Evolutionary conservation across 2,888 invertebrate species (phyloP).

Genomic region (Hedychridium roseum): DNA sequence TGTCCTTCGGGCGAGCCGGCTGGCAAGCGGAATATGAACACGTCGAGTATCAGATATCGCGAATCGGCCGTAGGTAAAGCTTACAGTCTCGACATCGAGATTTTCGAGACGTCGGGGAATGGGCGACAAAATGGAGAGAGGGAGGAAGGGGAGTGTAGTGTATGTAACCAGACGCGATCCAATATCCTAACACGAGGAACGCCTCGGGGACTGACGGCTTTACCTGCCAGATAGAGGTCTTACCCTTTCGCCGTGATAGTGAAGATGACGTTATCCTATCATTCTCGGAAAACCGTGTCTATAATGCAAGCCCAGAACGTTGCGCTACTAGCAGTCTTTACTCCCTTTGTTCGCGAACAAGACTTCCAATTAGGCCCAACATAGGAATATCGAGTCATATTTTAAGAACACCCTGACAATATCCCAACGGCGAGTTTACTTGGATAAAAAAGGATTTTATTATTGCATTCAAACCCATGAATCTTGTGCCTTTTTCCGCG

Average conservation of each 20-base stretch:
- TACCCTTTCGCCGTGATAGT: slow-evolving; percentile 31
- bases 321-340: no score
- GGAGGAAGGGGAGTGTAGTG: slow-evolving; percentile 21
- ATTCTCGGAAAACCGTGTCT: no score
- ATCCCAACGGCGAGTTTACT: no score
- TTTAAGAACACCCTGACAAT: no score
- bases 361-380: no score
- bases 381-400: no score
- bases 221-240: slow-evolving; percentile 30
- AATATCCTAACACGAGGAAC: slow-evolving; percentile 36
- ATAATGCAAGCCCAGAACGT: no score
- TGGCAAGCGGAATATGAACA: slow-evolving; percentile 23
- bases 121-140: slow-evolving; percentile 5
- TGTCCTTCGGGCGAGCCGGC: slow-evolving; percentile 17
- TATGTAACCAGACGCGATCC: slow-evolving; percentile 45
- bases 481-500: no score
- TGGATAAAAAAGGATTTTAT: no score
- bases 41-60: slow-evolving; percentile 27
- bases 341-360: no score
- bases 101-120: not conserved
- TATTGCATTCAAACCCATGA: no score
- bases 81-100: slow-evolving; percentile 20
- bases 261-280: slow-evolving; percentile 18
- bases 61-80: slow-evolving; percentile 23
- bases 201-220: slow-evolving; percentile 30